Base-by-base conservation (phyloP, 2,113 vertebrate genomes). In the Mohoua ochrocephala region DNA sequence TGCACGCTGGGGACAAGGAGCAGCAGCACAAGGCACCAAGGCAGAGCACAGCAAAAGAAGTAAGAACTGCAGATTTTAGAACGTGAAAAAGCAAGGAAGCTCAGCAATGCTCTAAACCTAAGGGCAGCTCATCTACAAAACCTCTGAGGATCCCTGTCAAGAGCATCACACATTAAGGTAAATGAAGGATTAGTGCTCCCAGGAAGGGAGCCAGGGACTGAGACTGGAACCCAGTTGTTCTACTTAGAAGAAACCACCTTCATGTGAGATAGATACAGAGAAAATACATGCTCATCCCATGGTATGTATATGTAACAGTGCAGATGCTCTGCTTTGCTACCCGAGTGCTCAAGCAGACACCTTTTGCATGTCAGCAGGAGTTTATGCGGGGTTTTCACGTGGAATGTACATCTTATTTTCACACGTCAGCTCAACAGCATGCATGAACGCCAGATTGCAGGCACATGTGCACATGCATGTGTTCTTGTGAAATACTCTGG, bases 401-500 rank as follows among this genome's bases (percentile, higher is more conserved):
- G 73, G 92, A 85, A 81, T 14, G 31, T 81, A 87, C 76, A 71
- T 87, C 85, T 91, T 88, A 71, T 68, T 93, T 95, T 95, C 86
- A 93, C 76, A 84, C 45, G 12, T 91, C 93, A 96, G 79, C 60
- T 84, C 80, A 80, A 74, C 63, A 91, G 91, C 11, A 11, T 74
- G 56, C 77, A 70, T 64, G 89, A 84, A 59, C 52, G 54, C 56
- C 96, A 96, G 88, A 91, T 56, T 96, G 90, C 64, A 95, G 85
- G 83, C 95, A 96, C 86, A 95, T 92, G 88, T 93, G 60, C 92
- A 89, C 83, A 91, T 6, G 31, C 86, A 91, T 84, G 95, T 71
- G 91, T 84, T 88, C 91, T 96, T 96, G 91, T 87, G 93, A 92
- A 95, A 96, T 79, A 81, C 73, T 89, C 92, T 91, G 95, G 94